These are phyloP conservation scores for Telmatochromis brichardi DNA, from an alignment of 2,113 vertebrate species.

Conservation along the genomic window DNA sequence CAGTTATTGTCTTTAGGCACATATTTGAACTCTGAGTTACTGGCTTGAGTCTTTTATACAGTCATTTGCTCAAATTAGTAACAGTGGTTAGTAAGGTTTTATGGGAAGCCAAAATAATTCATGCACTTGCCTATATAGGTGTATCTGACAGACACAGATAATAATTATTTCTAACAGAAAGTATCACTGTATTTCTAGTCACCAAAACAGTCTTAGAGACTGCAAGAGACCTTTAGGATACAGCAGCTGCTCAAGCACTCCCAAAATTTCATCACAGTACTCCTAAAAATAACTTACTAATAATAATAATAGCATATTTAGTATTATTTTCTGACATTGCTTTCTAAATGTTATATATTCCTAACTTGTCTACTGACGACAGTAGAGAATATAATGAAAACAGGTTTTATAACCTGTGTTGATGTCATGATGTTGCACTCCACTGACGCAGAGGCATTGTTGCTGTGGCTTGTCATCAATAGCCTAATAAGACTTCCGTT, in stretches of 20 bases:
- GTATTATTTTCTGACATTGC: not conserved
- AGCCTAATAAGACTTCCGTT: not conserved
- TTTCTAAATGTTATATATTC: not conserved
- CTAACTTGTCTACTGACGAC: not conserved
- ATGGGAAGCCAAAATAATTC: not conserved
- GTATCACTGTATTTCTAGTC: not conserved
- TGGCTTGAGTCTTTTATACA: not conserved
- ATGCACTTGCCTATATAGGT: not conserved
- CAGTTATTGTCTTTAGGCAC: not conserved
- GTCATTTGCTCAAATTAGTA: not conserved
- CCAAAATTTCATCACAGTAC: fast-evolving
- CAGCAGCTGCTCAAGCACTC: not conserved
- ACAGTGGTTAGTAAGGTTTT: not conserved
- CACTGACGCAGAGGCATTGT: not conserved
- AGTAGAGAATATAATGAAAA: not conserved
- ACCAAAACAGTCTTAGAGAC: not conserved
- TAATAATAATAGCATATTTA: not conserved
- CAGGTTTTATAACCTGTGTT: not conserved
- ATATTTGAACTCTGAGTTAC: not conserved
- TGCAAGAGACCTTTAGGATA: not conserved
- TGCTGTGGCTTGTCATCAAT: not conserved
- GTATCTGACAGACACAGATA: not conserved
- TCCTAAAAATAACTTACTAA: not conserved
- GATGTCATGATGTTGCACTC: not conserved
- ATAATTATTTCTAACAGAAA: not conserved